phyloP scores from a whole-genome alignment of 2,888 invertebrate genomes.

The Sphaerophoria rueppellii region DNA sequence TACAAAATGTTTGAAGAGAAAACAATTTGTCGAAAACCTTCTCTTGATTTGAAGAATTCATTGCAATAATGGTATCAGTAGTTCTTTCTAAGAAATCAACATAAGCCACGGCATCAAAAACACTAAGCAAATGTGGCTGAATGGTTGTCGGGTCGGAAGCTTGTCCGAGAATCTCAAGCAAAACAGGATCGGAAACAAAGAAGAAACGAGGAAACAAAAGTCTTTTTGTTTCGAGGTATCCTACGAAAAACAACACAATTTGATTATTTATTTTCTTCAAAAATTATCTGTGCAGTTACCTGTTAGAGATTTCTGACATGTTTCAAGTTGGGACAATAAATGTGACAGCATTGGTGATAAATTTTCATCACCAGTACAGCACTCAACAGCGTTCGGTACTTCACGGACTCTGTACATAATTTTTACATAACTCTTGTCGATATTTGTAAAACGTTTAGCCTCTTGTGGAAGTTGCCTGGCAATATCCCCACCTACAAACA shows the following conservation, averaged over 20 bases:
- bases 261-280: not conserved
- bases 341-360: constrained; percentile 90
- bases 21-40: constrained; percentile 75
- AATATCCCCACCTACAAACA: constrained; percentile 95
- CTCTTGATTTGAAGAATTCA: constrained; percentile 91
- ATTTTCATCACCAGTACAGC: constrained; percentile 92
- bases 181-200: constrained; percentile 94
- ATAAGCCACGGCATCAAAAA: constrained; percentile 92
- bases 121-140: constrained; percentile 90
- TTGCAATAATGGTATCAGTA: constrained; percentile 88
- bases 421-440: constrained; percentile 94
- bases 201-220: constrained; percentile 94
- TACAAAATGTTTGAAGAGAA: not conserved
- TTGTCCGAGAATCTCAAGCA: constrained; percentile 94
- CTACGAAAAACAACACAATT: constrained; percentile 75
- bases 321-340: constrained; percentile 92
- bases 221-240: constrained; percentile 92
- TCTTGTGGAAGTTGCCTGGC: constrained; percentile 92
- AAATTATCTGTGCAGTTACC: constrained; percentile 81
- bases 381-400: constrained; percentile 90
- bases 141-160: constrained; percentile 94
- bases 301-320: constrained; percentile 94
- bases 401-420: constrained; percentile 93
- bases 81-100: constrained; percentile 91
- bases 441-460: constrained; percentile 88